These are phyloP conservation scores for Aphis gossypii DNA, from an alignment of 1,140 invertebrate species.

Conservation along the genomic window DNA sequence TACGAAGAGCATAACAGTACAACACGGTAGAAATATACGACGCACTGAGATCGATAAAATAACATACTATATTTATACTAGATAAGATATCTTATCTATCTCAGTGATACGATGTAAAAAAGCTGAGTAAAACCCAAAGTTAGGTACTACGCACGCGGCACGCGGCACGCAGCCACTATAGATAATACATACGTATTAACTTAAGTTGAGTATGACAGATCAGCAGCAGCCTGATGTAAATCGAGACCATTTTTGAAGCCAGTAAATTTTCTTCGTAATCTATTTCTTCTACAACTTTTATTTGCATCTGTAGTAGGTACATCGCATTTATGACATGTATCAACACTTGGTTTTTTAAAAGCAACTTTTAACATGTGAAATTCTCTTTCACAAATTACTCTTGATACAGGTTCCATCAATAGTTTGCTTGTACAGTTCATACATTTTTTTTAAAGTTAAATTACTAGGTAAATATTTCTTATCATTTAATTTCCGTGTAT, in stretches of 20 bases:
- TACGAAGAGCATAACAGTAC: too few species aligned
- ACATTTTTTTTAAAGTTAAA: background rate
- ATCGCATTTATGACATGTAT: constrained; percentile 60
- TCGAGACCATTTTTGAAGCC: constrained; percentile 13
- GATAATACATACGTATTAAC: background rate
- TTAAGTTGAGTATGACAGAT: constrained; percentile 42
- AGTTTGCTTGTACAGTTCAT: background rate
- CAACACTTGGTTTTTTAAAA: constrained; percentile 59
- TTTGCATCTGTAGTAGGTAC: constrained; percentile 39
- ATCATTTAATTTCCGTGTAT: background rate
- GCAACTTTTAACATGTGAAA: constrained; percentile 57
- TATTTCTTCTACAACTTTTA: constrained; percentile 39
- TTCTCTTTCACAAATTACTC: constrained; percentile 39
- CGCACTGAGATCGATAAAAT: too few species aligned
- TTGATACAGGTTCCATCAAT: background rate
- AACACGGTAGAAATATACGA: too few species aligned
- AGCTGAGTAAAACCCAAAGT: too few species aligned
- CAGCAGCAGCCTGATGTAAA: constrained; percentile 53
- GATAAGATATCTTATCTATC: too few species aligned
- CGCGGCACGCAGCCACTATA: too few species aligned
- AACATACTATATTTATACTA: too few species aligned
- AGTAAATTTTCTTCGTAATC: constrained; percentile 26
- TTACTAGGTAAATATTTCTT: background rate
- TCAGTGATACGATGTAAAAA: too few species aligned
- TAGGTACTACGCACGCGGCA: too few species aligned